Evolutionary conservation across 2,888 invertebrate genomes (phyloP).

Genomic region (Papilio demoleus): DNA sequence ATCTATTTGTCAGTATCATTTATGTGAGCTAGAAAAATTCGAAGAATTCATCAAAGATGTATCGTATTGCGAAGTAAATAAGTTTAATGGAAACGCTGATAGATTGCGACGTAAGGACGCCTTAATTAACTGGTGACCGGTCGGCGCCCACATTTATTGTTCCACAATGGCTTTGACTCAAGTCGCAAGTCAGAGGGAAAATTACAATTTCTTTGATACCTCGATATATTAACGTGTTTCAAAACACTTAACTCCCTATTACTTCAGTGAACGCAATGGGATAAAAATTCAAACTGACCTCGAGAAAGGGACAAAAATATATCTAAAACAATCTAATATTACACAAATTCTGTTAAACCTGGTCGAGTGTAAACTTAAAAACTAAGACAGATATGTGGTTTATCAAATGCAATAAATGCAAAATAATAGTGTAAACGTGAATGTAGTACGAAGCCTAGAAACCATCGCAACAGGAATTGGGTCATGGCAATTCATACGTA

Average conservation of each 20-base stretch:
- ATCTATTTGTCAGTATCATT: no score
- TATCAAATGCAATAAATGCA: neutral
- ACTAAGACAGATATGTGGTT: neutral
- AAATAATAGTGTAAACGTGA: neutral
- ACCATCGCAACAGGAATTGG: slow-evolving; percentile 15
- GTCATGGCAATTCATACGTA: slow-evolving; percentile 24
- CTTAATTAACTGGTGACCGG: slow-evolving; percentile 46
- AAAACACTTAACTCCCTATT: no score
- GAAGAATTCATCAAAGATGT: neutral
- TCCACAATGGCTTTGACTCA: neutral
- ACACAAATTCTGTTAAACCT: no score
- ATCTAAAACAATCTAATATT: no score
- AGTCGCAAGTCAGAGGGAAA: neutral
- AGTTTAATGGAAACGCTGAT: slow-evolving; percentile 17
- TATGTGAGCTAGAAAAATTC: neutral
- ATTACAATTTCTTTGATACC: neutral
- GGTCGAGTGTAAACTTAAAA: no score
- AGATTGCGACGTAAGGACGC: slow-evolving; percentile 44
- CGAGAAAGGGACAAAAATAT: no score
- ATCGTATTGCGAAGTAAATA: slow-evolving; percentile 14
- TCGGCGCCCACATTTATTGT: slow-evolving; percentile 36
- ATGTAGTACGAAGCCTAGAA: neutral
- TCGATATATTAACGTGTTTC: neutral
- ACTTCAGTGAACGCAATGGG: neutral
- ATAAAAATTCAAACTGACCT: neutral